These are phyloP conservation scores for Frieseomelitta varia DNA, from an alignment of 1,140 invertebrate species.

Conservation along the genomic window DNA sequence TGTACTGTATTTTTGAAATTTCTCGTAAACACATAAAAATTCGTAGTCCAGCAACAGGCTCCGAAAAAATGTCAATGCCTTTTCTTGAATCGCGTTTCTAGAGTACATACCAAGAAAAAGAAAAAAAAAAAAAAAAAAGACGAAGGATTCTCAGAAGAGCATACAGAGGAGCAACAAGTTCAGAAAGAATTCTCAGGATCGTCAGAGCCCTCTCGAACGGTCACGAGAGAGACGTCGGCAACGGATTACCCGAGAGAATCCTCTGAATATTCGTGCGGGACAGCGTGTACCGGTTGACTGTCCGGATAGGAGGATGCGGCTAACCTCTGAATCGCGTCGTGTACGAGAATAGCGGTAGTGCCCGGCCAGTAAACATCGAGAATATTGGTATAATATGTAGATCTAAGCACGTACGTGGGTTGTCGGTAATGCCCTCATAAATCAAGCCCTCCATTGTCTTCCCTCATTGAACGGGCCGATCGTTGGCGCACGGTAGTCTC, in stretches of 20 bases:
- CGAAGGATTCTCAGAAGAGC: neutral
- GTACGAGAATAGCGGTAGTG: conserved; percentile 58
- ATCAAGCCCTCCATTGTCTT: conserved; percentile 72
- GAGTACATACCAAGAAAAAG: too few relatives aligned
- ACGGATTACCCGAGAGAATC: neutral
- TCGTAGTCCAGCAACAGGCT: too few relatives aligned
- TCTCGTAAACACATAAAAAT: too few relatives aligned
- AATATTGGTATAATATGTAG: conserved; percentile 72
- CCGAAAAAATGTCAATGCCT: too few relatives aligned
- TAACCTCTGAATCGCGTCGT: conserved; percentile 38
- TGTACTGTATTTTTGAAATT: too few relatives aligned
- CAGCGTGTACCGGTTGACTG: neutral
- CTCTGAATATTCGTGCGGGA: conserved; percentile 10
- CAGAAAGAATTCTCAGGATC: neutral
- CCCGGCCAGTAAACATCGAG: conserved; percentile 57
- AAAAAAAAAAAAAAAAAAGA: neutral
- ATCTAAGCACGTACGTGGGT: conserved; percentile 68
- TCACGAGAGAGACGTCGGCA: neutral
- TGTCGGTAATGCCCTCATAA: conserved; percentile 71
- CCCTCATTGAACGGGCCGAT: conserved; percentile 66
- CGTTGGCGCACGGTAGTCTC: conserved; percentile 52
- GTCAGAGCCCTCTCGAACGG: neutral
- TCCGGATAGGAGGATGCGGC: conserved; percentile 23
- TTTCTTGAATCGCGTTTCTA: too few relatives aligned
- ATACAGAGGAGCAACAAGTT: neutral